These are phyloP conservation scores for Abrostola tripartita DNA, from an alignment of 2,888 invertebrate species.

Conservation along the genomic window DNA sequence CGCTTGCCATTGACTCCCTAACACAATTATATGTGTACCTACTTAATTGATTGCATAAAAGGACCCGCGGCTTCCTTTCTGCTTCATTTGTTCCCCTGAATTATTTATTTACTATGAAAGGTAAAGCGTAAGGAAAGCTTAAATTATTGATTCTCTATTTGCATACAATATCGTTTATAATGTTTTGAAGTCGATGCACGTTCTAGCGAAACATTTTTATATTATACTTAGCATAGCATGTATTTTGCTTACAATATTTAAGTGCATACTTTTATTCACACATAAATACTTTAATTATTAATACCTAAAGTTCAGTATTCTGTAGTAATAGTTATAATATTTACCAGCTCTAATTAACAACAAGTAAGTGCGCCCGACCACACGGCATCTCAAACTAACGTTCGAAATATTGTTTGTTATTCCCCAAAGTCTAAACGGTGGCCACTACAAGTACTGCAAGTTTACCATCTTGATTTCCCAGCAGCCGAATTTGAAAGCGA, in stretches of 20 bases:
- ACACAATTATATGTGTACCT: conserved; percentile 69
- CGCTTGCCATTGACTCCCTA: conserved; percentile 68
- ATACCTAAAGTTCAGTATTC: not conserved
- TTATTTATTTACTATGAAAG: conserved; percentile 57
- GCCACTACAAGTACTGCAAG: conserved; percentile 72
- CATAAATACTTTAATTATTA: no score
- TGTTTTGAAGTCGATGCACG: not conserved
- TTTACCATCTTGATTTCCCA: conserved; percentile 84
- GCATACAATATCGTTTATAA: conserved; percentile 4
- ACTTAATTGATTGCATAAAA: conserved; percentile 67
- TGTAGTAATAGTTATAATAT: not conserved
- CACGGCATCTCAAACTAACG: conserved; percentile 57
- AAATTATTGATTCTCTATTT: conserved; percentile 29
- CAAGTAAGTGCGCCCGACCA: conserved; percentile 39
- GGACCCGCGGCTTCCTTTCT: conserved; percentile 56
- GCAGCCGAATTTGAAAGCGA: conserved; percentile 77
- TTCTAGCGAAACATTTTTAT: not conserved
- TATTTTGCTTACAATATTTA: not conserved
- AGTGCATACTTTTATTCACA: no score
- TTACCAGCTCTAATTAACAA: conserved; percentile 30
- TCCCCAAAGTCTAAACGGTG: conserved; percentile 65
- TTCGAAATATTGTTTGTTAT: conserved; percentile 65
- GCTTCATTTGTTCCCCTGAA: conserved; percentile 64
- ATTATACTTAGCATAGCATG: not conserved
- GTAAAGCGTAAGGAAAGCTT: conserved; percentile 19